Percentiles rank a stretch among this genome's conserved stretches.
These are phyloP conservation scores for Glossophaga mutica DNA, from an alignment of 2,797 vertebrate genomes.

Conservation along the genomic window DNA sequence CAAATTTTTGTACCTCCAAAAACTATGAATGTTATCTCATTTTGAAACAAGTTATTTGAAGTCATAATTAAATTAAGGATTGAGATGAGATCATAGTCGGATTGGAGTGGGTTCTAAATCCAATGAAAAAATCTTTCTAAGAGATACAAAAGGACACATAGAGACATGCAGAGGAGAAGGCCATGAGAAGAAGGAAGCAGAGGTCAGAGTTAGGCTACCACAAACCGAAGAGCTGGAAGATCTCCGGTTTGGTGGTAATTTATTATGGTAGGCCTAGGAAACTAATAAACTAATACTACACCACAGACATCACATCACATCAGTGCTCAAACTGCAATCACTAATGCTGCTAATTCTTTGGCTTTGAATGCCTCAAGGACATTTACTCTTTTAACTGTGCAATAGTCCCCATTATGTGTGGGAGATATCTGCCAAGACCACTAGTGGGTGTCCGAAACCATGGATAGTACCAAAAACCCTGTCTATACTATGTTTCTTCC, in stretches of 20 bases:
- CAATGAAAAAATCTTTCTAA: not conserved
- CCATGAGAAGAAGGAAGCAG: not conserved
- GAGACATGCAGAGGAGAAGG: not conserved
- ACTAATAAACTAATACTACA: not conserved
- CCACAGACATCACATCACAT: not conserved
- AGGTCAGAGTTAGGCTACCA: not conserved
- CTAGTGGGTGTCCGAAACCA: not conserved
- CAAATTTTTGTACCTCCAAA: not conserved
- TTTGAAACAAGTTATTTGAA: not conserved
- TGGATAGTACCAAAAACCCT: not conserved
- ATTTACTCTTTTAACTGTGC: not conserved
- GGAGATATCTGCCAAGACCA: not conserved
- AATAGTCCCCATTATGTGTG: not conserved
- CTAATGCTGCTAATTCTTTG: not conserved
- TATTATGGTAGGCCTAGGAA: not conserved
- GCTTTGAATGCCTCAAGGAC: not conserved
- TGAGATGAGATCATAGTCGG: not conserved
- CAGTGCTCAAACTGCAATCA: not conserved
- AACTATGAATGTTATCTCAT: not conserved
- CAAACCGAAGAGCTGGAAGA: not conserved
- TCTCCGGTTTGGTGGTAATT: not conserved
- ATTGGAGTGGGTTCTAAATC: not conserved
- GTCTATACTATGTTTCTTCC: not conserved
- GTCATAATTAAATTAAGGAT: not conserved
- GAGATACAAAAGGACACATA: not conserved